phyloP scores from a whole-genome alignment of 2,797 vertebrate genomes.

The Enteromius paludinosus region DNA sequence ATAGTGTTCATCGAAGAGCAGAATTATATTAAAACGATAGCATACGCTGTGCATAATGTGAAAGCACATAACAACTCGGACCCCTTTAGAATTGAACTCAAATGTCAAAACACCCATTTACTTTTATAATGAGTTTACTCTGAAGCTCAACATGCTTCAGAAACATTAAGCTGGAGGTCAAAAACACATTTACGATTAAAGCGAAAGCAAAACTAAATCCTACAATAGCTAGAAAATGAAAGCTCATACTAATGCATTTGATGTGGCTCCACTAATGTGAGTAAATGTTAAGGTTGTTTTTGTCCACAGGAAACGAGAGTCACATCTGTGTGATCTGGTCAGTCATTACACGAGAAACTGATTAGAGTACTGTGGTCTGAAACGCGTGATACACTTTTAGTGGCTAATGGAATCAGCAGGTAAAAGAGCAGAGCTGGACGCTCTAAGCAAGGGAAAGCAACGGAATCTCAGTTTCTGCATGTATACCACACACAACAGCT shows the following conservation, averaged over 20 bases:
- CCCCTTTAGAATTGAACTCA: not conserved
- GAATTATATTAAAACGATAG: not conserved
- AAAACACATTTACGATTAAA: not conserved
- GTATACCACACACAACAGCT: not conserved
- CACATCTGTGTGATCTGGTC: conserved; percentile 24
- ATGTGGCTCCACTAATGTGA: conserved; percentile 6
- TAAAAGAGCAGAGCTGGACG: not conserved
- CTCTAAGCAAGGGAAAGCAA: not conserved
- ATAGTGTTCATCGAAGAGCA: not conserved
- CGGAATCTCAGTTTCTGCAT: not conserved
- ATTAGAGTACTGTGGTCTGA: conserved; percentile 40
- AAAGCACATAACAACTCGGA: not conserved
- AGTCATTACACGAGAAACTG: conserved; percentile 46
- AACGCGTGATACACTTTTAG: conserved; percentile 47
- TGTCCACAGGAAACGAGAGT: conserved; percentile 33
- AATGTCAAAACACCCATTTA: not conserved
- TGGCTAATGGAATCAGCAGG: conserved; percentile 38
- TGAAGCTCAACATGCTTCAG: not conserved
- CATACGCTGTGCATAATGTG: not conserved
- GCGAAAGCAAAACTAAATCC: not conserved
- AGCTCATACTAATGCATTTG: conserved; percentile 4
- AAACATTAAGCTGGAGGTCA: not conserved
- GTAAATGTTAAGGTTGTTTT: conserved; percentile 18
- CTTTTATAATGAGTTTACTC: not conserved
- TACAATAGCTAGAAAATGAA: conserved; percentile 1